phyloP scores from a whole-genome alignment of 2,113 vertebrate species.

The Ageneiosus marmoratus region DNA sequence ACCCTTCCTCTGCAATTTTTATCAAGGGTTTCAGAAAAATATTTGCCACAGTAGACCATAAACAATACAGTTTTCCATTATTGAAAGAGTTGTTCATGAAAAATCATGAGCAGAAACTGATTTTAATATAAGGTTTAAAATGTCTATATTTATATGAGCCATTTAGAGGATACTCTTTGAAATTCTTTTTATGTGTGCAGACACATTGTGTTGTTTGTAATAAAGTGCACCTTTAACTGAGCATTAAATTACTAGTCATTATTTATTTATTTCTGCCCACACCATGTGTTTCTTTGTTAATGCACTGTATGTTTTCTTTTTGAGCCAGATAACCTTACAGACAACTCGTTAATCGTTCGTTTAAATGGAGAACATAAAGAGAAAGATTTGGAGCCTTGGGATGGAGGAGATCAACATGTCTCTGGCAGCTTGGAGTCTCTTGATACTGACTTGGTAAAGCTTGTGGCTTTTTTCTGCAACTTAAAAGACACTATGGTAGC shows the following conservation, averaged over 20 bases:
- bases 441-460: slow-evolving; percentile 91
- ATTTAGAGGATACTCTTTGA: too few relatives aligned
- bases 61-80: neutral
- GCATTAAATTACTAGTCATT: neutral
- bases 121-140: too few relatives aligned
- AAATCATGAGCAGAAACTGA: too few relatives aligned
- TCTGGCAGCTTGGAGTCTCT: slow-evolving; percentile 89
- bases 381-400: slow-evolving; percentile 97
- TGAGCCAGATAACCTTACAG: slow-evolving; percentile 92
- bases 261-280: slow-evolving; percentile 63
- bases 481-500: neutral
- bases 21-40: neutral
- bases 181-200: too few relatives aligned
- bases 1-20: neutral
- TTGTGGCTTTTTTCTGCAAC: neutral
- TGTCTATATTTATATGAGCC: too few relatives aligned
- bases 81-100: neutral
- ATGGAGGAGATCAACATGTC: slow-evolving; percentile 84
- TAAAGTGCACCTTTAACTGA: neutral
- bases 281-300: slow-evolving; percentile 63
- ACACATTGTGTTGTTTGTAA: neutral
- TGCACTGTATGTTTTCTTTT: slow-evolving; percentile 63
- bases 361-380: slow-evolving; percentile 97
- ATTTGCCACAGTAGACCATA: too few relatives aligned
- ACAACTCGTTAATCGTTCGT: slow-evolving; percentile 87